Conservation (phyloP, 2,113 vertebrate species). For the Callionymus lyra region DNA sequence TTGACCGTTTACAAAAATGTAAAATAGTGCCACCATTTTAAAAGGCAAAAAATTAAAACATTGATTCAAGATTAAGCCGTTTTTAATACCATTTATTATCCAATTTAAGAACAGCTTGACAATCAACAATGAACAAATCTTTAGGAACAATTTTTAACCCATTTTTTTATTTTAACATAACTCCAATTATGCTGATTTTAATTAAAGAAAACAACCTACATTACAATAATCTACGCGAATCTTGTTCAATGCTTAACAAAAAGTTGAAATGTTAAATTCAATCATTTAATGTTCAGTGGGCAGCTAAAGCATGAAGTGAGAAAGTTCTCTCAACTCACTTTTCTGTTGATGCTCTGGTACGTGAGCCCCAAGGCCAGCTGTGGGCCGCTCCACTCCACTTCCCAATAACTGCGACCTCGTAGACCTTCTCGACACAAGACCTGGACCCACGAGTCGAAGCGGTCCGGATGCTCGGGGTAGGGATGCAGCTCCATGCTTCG, state of each 20-base stretch:
- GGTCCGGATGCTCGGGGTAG: constrained; percentile 7
- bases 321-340: constrained; percentile 1
- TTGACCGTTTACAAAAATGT: too few relatives aligned
- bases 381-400: constrained; percentile 10
- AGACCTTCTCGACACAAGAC: constrained; percentile 6
- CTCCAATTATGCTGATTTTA: neutral
- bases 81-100: too few relatives aligned
- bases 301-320: neutral
- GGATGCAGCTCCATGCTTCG: neutral
- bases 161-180: neutral
- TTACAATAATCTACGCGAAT: neutral
- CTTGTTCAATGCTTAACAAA: neutral
- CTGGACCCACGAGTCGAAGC: constrained; percentile 21
- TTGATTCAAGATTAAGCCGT: too few relatives aligned
- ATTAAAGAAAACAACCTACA: neutral
- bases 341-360: constrained; percentile 10
- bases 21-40: too few relatives aligned
- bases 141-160: too few relatives aligned
- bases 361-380: constrained; percentile 14
- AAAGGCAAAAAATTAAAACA: too few relatives aligned
- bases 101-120: too few relatives aligned
- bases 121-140: too few relatives aligned
- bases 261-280: neutral
- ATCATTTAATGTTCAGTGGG: neutral
- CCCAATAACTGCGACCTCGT: constrained; percentile 7